Conservation (phyloP, 37 sponge, comb jelly and placozoan species). For the Dysidea cf. avara region DNA sequence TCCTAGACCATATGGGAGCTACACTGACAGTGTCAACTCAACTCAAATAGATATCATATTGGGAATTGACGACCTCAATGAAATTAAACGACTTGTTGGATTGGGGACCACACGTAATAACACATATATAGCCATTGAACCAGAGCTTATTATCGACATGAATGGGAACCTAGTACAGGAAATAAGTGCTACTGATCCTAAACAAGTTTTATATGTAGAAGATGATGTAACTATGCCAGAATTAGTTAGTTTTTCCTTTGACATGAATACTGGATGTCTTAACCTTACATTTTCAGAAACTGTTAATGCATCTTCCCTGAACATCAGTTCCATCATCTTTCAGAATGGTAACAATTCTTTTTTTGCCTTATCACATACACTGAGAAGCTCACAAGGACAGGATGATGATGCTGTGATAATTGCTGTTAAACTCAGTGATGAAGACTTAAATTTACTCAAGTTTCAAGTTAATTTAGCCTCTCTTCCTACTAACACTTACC, state of each 20-base stretch:
- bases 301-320: slow-evolving; percentile 68
- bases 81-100: slow-evolving; percentile 65
- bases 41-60: slow-evolving; percentile 52
- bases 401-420: slow-evolving; percentile 25
- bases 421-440: slow-evolving; percentile 38
- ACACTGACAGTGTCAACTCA: slow-evolving; percentile 36
- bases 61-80: slow-evolving; percentile 69
- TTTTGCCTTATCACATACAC: slow-evolving; percentile 20
- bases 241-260: slow-evolving; percentile 59
- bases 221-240: slow-evolving; percentile 64
- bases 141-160: slow-evolving; percentile 66
- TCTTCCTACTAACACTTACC: slow-evolving; percentile 31
- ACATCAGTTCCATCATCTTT: slow-evolving; percentile 34
- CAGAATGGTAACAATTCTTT: slow-evolving; percentile 29
- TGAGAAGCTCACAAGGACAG: slow-evolving; percentile 28
- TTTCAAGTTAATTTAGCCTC: slow-evolving; percentile 52
- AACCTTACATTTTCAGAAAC: slow-evolving; percentile 83
- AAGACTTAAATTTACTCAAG: slow-evolving; percentile 78
- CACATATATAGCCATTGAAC: slow-evolving; percentile 70
- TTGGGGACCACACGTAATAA: slow-evolving; percentile 47
- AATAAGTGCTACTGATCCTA: slow-evolving; percentile 12
- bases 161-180: slow-evolving; percentile 44
- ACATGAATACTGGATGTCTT: slow-evolving; percentile 72
- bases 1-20: slow-evolving; percentile 26
- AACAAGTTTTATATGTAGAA: slow-evolving; percentile 18